These are phyloP conservation scores for Dromius quadrimaculatus DNA, from an alignment of 2,888 invertebrate species.

Conservation along the genomic window DNA sequence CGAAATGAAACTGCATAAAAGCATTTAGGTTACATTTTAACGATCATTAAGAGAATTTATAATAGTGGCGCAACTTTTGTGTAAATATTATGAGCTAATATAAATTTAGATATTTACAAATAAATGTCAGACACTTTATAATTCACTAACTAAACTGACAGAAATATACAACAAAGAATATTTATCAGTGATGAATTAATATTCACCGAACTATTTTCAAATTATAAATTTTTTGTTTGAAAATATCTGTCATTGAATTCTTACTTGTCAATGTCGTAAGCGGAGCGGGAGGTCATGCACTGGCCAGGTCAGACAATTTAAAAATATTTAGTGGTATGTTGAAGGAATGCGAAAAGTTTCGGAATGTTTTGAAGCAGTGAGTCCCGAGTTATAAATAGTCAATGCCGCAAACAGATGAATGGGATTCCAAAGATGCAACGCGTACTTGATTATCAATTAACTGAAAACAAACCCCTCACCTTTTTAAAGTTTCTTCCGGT, in stretches of 20 bases:
- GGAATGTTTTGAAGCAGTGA: constrained; percentile 26
- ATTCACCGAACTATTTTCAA: no score
- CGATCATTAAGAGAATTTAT: constrained; percentile 45
- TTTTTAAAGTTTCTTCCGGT: constrained; percentile 54
- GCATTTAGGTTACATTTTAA: constrained; percentile 42
- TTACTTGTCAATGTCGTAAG: no score
- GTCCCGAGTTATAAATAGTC: constrained; percentile 20
- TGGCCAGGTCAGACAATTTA: no score
- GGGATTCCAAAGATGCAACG: constrained; percentile 34
- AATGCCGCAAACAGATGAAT: constrained; percentile 38
- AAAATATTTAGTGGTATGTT: neutral
- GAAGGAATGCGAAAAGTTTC: constrained; percentile 12
- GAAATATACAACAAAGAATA: no score
- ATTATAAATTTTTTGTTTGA: no score
- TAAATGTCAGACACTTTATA: constrained; percentile 30
- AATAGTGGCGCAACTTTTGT: constrained; percentile 28
- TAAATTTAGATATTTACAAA: constrained; percentile 48
- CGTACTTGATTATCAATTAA: constrained; percentile 31
- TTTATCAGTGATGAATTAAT: no score
- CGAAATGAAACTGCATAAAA: constrained; percentile 24
- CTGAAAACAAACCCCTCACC: constrained; percentile 40
- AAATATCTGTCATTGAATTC: no score
- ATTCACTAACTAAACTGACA: constrained; percentile 16
- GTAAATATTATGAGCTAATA: constrained; percentile 24
- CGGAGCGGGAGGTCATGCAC: no score